A percentile compares a stretch with the other conserved stretches of the same genome.
Conservation (phyloP, 2,797 vertebrate species). For the Tarsius wallacei region DNA sequence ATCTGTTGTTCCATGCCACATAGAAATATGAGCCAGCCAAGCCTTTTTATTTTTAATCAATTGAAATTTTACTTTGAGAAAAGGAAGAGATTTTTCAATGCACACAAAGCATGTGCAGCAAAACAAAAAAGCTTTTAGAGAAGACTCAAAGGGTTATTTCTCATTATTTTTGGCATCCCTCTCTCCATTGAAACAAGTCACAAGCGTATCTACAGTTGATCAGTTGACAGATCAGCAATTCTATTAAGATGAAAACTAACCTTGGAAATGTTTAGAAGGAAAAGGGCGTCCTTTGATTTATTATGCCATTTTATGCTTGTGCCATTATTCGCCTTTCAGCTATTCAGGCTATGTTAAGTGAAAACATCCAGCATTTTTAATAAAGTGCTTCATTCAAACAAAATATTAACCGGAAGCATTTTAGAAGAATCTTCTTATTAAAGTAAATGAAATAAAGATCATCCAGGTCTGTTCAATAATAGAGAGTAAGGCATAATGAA, state of each 20-base stretch:
- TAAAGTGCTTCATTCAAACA: slow-evolving; percentile 79
- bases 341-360: slow-evolving; percentile 66
- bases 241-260: slow-evolving; percentile 85
- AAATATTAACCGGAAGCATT: slow-evolving; percentile 77
- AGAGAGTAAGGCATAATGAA: slow-evolving; percentile 68
- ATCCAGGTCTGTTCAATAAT: slow-evolving; percentile 71
- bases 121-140: slow-evolving; percentile 78
- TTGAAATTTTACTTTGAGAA: slow-evolving; percentile 65
- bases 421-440: slow-evolving; percentile 76
- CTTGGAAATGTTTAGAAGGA: slow-evolving; percentile 82
- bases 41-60: slow-evolving; percentile 76
- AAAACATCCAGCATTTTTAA: slow-evolving; percentile 76
- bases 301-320: slow-evolving; percentile 74
- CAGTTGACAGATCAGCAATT: slow-evolving; percentile 82
- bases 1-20: slow-evolving; percentile 10
- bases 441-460: slow-evolving; percentile 84
- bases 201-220: slow-evolving; percentile 68
- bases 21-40: slow-evolving; percentile 55
- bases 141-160: slow-evolving; percentile 72
- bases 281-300: slow-evolving; percentile 82
- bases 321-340: slow-evolving; percentile 78
- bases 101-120: slow-evolving; percentile 39
- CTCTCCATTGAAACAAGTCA: slow-evolving; percentile 74
- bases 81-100: slow-evolving; percentile 61
- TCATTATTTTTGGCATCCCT: slow-evolving; percentile 69